These are phyloP conservation scores for Psilopsiagon aymara DNA, from an alignment of 2,113 vertebrate genomes.

Conservation along the genomic window DNA sequence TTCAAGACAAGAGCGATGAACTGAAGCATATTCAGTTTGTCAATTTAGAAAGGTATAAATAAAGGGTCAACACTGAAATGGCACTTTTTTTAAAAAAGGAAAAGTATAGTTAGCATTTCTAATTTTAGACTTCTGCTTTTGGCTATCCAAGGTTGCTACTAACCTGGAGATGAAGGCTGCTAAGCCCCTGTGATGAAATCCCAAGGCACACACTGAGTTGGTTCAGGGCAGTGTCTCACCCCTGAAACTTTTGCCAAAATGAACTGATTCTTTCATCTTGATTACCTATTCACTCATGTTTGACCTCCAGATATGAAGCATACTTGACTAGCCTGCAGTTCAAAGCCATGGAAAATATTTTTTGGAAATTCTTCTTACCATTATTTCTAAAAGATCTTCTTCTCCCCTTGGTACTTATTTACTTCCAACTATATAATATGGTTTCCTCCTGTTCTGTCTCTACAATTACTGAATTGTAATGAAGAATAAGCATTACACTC, in stretches of 20 bases:
- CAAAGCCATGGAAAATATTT: neutral
- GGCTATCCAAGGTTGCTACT: neutral
- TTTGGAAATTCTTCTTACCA: neutral
- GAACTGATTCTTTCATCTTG: constrained; percentile 5
- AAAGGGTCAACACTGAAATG: neutral
- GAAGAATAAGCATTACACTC: neutral
- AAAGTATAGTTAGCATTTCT: neutral
- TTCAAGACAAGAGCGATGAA: neutral
- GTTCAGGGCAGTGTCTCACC: neutral
- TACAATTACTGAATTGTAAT: neutral
- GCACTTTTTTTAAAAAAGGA: neutral
- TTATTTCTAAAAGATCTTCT: neutral
- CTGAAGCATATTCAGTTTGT: neutral
- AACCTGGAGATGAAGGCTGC: neutral
- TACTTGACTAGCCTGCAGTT: neutral
- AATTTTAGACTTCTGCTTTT: neutral
- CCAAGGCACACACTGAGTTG: neutral
- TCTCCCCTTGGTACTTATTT: neutral
- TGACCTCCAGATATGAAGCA: neutral
- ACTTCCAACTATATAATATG: neutral
- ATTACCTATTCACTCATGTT: neutral
- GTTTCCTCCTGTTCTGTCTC: neutral
- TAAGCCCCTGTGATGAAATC: neutral
- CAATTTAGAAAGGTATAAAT: fast-evolving
- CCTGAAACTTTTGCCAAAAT: neutral